A percentile compares a stretch with the other conserved stretches of the same genome.
phyloP scores from a whole-genome alignment of 1,140 invertebrate genomes.

The Frieseomelitta varia region DNA sequence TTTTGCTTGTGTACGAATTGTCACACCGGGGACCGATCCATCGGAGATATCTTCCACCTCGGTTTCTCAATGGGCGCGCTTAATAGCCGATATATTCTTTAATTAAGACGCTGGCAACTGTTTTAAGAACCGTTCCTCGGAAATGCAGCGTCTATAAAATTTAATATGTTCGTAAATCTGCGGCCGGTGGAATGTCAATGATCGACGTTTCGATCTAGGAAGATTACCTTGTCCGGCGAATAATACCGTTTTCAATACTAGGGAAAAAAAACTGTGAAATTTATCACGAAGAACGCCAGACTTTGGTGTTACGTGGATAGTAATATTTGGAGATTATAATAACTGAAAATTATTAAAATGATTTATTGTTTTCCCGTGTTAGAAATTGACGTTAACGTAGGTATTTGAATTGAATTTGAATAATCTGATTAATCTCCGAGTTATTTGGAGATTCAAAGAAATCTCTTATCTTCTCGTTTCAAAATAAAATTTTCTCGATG shows the following conservation, averaged over 20 bases:
- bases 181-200: background rate
- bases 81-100: slow-evolving; percentile 23
- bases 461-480: background rate
- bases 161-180: slow-evolving; percentile 34
- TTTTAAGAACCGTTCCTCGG: slow-evolving; percentile 10
- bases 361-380: no score
- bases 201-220: background rate
- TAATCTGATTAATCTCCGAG: no score
- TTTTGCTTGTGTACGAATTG: slow-evolving; percentile 18
- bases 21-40: slow-evolving; percentile 4
- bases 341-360: background rate
- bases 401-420: no score
- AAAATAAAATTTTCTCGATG: no score
- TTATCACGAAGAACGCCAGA: background rate
- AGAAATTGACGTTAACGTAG: no score
- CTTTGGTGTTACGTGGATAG: background rate
- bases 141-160: slow-evolving; percentile 21
- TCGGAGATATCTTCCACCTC: background rate
- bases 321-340: background rate
- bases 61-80: background rate
- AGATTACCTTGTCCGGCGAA: background rate
- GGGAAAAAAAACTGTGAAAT: background rate
- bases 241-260: background rate
- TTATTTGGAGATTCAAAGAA: background rate
- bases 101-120: slow-evolving; percentile 26